phyloP scores from a whole-genome alignment of 1,140 invertebrate species.

The Drosophila nasuta region DNA sequence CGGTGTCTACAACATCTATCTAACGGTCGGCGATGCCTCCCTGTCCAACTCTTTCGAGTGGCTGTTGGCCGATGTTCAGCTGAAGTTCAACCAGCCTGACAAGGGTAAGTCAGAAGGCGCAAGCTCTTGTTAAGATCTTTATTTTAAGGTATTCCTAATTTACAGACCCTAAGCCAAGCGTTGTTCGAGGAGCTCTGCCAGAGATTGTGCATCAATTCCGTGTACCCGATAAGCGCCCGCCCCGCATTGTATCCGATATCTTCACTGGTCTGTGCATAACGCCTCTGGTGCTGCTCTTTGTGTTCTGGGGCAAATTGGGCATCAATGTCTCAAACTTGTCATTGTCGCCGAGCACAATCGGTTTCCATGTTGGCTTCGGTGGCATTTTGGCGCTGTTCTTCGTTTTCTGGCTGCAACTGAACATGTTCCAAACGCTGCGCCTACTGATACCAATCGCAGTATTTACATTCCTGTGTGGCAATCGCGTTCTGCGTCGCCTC shows the following conservation, averaged over 20 bases:
- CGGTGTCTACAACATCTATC: conserved; percentile 92
- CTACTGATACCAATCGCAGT: conserved; percentile 93
- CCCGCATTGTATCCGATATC: conserved; percentile 93
- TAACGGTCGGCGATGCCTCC: conserved; percentile 96
- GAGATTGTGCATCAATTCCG: conserved; percentile 98
- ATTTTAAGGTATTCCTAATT: conserved; percentile 1
- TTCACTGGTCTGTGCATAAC: conserved; percentile 94
- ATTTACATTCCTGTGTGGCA: conserved; percentile 96
- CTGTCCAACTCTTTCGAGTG: conserved; percentile 96
- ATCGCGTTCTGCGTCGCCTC: conserved; percentile 90
- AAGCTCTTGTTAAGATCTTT: neutral
- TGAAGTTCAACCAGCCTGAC: conserved; percentile 88
- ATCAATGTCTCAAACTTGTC: conserved; percentile 95
- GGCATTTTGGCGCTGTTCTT: conserved; percentile 95
- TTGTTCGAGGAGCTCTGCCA: conserved; percentile 87
- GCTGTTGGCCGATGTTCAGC: conserved; percentile 90
- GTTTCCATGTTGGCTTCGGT: conserved; percentile 95
- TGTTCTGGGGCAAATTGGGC: conserved; percentile 95
- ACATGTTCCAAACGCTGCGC: conserved; percentile 98
- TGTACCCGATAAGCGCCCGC: conserved; percentile 95
- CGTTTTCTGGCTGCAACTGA: conserved; percentile 95
- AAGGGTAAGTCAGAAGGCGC: conserved; percentile 8
- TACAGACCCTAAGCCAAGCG: conserved; percentile 77
- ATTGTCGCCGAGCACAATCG: conserved; percentile 90
- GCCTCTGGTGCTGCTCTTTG: conserved; percentile 93